Base-by-base conservation (phyloP, 2,113 vertebrate genomes). In the Blennius ocellaris region DNA sequence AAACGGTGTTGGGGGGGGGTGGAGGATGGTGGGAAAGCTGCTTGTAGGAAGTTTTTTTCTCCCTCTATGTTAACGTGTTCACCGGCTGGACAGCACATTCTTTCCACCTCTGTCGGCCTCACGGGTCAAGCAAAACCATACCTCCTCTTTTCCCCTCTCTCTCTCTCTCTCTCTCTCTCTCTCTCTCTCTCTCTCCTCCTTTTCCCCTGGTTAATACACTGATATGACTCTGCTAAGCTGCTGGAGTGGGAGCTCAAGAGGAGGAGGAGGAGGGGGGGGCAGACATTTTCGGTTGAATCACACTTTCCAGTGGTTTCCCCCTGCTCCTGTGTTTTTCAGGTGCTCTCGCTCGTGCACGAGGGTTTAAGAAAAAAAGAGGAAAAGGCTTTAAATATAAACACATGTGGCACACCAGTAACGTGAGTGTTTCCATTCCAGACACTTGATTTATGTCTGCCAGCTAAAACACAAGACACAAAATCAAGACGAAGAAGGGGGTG, bases 1-100 rank as follows among this genome's bases (percentile, higher is more conserved):
- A 73, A 86, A 86, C 66, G 73, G 52, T 5, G 57, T 63, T 53
- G 63, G 78, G 65, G 66, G 79, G 69, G 61, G 47, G 43, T 48
- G 36, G 38, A 40, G 79, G 85, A 66, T 17, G 83, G 85, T 86
- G 89, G 88, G 90, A 87, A 86, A 84, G 72, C 85, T 70, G 71
- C 84, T 79, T 84, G 83, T 87, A 86, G 81, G 88, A 84, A 80
- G 80, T 76, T 76, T 73, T 63, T 71, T 73, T n/a, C 52, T 63
- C 74, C 65, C 63, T 48, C 78, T 39, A 61, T 66, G 84, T 80
- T 91, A 93, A 93, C 87, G 89, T 91, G 87, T 91, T 91, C 89
- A 87, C 88, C 91, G 87, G 89, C 92, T 91, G 92, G 87, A 89
- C 83, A 84, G 84, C 81, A 80, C 89, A 93, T 92, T 92, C 91